A percentile compares a stretch with the other conserved stretches of the same genome.
These are phyloP conservation scores for Rhinichthys klamathensis DNA, from an alignment of 2,113 vertebrate species.

Conservation along the genomic window DNA sequence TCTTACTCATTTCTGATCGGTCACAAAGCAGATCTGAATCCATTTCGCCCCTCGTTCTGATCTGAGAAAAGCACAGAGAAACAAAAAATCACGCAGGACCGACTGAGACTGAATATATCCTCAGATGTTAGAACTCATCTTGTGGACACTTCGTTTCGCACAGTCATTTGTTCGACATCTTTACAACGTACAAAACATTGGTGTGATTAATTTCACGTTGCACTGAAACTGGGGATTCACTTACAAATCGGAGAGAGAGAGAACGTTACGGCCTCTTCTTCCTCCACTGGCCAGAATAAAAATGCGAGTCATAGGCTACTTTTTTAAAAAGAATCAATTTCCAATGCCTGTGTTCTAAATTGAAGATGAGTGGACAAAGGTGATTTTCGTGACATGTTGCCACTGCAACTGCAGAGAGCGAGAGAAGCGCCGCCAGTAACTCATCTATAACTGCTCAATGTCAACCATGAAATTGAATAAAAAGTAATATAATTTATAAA, in stretches of 20 bases:
- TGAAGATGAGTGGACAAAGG: conserved; percentile 51
- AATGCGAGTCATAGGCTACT: not conserved
- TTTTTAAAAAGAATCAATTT: conserved; percentile 46
- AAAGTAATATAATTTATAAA: conserved; percentile 47
- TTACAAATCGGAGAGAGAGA: conserved; percentile 7
- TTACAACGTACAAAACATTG: not conserved
- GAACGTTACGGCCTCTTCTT: not conserved
- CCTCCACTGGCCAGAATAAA: not conserved
- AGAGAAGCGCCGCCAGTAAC: conserved; percentile 30
- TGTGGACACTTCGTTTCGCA: not conserved
- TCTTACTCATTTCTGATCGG: not conserved
- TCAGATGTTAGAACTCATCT: conserved; percentile 4
- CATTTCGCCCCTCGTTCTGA: not conserved
- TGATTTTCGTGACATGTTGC: conserved; percentile 44
- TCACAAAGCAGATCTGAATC: conserved; percentile 13
- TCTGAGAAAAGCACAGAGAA: conserved; percentile 8
- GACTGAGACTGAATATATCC: conserved; percentile 3
- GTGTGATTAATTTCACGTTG: not conserved
- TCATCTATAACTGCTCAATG: conserved; percentile 48
- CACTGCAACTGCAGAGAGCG: conserved; percentile 8
- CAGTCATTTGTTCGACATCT: not conserved
- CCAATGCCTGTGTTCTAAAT: conserved; percentile 39
- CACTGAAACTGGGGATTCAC: not conserved
- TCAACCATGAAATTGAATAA: conserved; percentile 49
- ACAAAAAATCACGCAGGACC: not conserved